Evolutionary conservation across 2,113 vertebrate genomes (phyloP).

Genomic region (Pachypanchax playfairii): DNA sequence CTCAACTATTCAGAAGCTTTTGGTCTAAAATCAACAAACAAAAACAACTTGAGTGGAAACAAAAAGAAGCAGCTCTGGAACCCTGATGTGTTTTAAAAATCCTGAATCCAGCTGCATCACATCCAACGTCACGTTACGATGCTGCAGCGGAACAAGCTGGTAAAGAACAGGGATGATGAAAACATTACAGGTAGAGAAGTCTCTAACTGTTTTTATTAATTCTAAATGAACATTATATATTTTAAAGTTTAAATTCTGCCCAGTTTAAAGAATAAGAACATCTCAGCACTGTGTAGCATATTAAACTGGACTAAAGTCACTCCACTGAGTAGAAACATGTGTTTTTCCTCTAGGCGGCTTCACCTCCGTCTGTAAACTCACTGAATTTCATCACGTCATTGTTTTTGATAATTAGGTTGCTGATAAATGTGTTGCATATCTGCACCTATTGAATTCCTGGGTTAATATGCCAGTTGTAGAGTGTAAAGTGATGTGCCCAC

Average conservation of each 20-base stretch:
- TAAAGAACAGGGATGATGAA: too few species aligned
- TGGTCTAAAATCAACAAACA: too few species aligned
- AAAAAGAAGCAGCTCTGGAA: too few species aligned
- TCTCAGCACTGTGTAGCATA: background rate
- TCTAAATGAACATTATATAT: too few species aligned
- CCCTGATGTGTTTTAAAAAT: too few species aligned
- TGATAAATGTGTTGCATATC: constrained; percentile 59
- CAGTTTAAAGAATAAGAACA: background rate
- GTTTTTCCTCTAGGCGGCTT: constrained; percentile 13
- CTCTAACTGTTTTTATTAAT: too few species aligned
- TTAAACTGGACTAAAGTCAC: background rate
- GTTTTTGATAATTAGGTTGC: constrained; percentile 51
- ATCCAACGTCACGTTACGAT: too few species aligned
- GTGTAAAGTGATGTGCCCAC: constrained; percentile 52
- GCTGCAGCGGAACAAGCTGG: too few species aligned
- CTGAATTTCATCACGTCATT: constrained; percentile 35
- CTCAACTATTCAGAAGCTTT: too few species aligned
- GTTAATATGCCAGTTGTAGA: constrained; percentile 57
- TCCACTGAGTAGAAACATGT: background rate
- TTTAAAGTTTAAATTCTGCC: background rate
- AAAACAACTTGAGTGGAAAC: too few species aligned
- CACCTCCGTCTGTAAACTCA: constrained; percentile 37
- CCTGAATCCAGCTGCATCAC: too few species aligned
- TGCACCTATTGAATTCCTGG: constrained; percentile 45
- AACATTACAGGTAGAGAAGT: too few species aligned